Conservation (phyloP, 2,113 vertebrate genomes). For the Pipa parva region DNA sequence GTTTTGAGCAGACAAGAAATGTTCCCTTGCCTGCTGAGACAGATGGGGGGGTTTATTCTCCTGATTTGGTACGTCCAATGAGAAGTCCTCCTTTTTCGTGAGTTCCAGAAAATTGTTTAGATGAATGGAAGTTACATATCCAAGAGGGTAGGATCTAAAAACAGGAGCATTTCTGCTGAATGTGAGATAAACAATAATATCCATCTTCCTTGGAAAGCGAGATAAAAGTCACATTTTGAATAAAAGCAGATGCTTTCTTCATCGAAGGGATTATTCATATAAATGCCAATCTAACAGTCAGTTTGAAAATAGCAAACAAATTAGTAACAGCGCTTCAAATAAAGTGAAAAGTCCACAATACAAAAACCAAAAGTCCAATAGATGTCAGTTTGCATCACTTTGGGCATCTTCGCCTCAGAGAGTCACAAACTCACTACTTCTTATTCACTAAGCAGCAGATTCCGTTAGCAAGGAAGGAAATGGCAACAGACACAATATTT, state of each 20-base stretch:
- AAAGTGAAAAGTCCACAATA: no score
- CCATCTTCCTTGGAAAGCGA: background rate
- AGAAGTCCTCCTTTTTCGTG: background rate
- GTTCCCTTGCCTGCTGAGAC: background rate
- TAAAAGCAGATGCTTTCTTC: background rate
- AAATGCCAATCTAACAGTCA: no score
- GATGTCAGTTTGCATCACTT: no score
- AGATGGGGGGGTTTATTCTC: slow-evolving; percentile 12
- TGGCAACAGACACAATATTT: no score
- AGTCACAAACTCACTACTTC: no score
- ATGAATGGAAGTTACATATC: slow-evolving; percentile 2
- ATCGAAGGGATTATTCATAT: no score
- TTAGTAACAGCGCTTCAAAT: no score
- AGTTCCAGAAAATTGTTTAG: slow-evolving; percentile 3
- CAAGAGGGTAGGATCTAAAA: background rate
- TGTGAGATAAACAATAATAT: background rate
- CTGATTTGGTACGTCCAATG: slow-evolving; percentile 14
- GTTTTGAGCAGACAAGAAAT: background rate
- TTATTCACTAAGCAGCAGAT: no score
- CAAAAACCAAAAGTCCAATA: no score
- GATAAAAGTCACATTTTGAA: background rate
- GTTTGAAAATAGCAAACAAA: no score
- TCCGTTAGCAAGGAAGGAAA: no score
- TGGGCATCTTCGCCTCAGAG: no score
- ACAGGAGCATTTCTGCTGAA: background rate